Base-by-base conservation (phyloP, 2,888 invertebrate species). In the Steinernema hermaphroditum region DNA sequence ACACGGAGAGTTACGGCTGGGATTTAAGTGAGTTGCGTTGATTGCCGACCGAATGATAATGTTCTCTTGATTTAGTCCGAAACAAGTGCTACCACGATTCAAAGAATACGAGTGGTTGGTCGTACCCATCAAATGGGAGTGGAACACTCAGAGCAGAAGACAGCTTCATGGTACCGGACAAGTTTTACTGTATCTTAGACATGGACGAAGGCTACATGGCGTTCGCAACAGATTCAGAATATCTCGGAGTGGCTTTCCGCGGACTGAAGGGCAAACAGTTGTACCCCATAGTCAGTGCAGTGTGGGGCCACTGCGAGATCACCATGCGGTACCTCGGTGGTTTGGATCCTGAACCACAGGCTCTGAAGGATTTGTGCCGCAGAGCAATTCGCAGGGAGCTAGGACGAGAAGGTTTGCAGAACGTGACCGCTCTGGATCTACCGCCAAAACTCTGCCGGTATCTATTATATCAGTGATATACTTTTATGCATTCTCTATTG, bases 271-370 rank as follows among this genome's bases (percentile, higher is more conserved):
- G 97, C 83, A 93, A 94, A 89, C 96, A 95, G 29, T 71, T 87
- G 4, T 95, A 96, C 90, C 97, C 97, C 80, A 94, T 97, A 85
- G 96, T 98, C 80, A 96, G 95, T 81, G 96, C 97, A 72, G 98
- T 98, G 24, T 98, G 97, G 97, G 97, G 97, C 76, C 97, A 98
- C 89, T 98, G 97, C 86, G 98, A 98, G 90, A 96, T 98, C 87
- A 96, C 96, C 79, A 96, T 98, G 93, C 93, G 93, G 88, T 98
- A 98, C 88, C 92, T 97, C 85, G 96, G 96, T 82, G 96, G 97
- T 86, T 91, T 98, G 81, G 96, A 96, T 90, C 96, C 97, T 84
- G 96, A 96, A 90, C 97, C 98, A 71, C 90, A 96, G 87, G 95
- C 96, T 77, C 90, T 98, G 87, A 95, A 95, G 93, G 96, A 97